A percentile compares a stretch with the other conserved stretches of the same genome.
These are phyloP conservation scores for Hippocampus mohnikei DNA, from an alignment of 2,113 vertebrate genomes.

Conservation along the genomic window DNA sequence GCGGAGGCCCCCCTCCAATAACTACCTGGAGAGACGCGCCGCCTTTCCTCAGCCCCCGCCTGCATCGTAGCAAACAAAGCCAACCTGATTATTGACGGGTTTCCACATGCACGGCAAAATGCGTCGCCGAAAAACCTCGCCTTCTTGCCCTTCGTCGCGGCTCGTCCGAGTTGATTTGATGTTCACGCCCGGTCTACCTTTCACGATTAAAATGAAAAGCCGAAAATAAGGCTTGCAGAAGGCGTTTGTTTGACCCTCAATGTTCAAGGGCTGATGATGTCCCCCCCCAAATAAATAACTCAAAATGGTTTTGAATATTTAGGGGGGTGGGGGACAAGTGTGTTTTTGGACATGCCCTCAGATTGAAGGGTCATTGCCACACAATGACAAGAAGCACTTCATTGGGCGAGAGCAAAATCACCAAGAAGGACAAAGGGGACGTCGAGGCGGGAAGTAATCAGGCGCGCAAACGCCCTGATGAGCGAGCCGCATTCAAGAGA, in stretches of 20 bases:
- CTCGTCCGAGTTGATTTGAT: background rate
- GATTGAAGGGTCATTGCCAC: slow-evolving; percentile 44
- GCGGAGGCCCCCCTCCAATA: slow-evolving; percentile 39
- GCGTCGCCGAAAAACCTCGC: too few relatives aligned
- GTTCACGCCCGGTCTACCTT: too few relatives aligned
- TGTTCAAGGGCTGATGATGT: background rate
- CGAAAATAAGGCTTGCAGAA: too few relatives aligned
- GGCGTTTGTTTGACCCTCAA: background rate
- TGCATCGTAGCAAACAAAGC: slow-evolving; percentile 29
- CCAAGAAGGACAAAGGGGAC: slow-evolving; percentile 40
- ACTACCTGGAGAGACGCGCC: slow-evolving; percentile 8
- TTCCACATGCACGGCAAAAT: background rate
- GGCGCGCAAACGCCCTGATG: slow-evolving; percentile 22
- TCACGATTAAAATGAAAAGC: too few relatives aligned
- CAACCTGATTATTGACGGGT: background rate
- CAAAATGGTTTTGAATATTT: background rate
- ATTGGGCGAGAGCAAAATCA: slow-evolving; percentile 38
- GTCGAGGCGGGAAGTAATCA: slow-evolving; percentile 28
- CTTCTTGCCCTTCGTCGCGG: background rate
- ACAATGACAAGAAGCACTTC: slow-evolving; percentile 62
- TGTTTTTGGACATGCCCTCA: background rate
- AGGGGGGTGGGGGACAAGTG: too few relatives aligned
- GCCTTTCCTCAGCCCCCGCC: slow-evolving; percentile 57
- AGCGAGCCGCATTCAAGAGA: slow-evolving; percentile 47
- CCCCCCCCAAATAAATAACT: background rate